phyloP scores from a whole-genome alignment of 2,888 invertebrate genomes.

The Dasysyrphus albostriatus region DNA sequence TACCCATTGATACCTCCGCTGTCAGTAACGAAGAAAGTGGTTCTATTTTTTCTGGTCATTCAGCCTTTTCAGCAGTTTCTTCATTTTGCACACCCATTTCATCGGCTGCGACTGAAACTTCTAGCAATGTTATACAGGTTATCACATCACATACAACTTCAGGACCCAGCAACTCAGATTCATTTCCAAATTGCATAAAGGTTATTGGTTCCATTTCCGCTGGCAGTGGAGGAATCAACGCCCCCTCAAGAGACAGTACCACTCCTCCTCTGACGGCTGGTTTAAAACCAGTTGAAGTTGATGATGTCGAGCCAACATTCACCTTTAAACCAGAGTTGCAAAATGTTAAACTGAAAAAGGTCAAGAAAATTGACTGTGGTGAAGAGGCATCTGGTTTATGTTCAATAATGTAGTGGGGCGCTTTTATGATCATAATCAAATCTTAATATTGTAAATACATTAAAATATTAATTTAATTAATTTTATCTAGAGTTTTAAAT shows the following conservation, averaged over 20 bases:
- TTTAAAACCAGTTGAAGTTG: constrained; percentile 48
- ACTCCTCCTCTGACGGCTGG: constrained; percentile 69
- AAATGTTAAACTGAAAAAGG: constrained; percentile 88
- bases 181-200: constrained; percentile 80
- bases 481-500: constrained; percentile 38
- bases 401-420: constrained; percentile 89
- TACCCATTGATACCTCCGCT: constrained; percentile 68
- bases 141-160: constrained; percentile 69
- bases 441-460: constrained; percentile 62
- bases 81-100: constrained; percentile 55
- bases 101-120: constrained; percentile 40
- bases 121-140: constrained; percentile 69
- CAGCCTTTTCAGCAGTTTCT: constrained; percentile 60
- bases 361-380: constrained; percentile 90
- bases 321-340: constrained; percentile 88
- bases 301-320: constrained; percentile 77
- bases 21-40: constrained; percentile 43
- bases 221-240: constrained; percentile 31
- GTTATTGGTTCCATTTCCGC: constrained; percentile 79
- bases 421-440: constrained; percentile 40
- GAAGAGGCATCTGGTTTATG: constrained; percentile 93
- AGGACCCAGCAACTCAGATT: constrained; percentile 74
- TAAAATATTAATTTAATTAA: constrained; percentile 39
- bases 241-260: constrained; percentile 27
- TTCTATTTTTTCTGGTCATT: constrained; percentile 64